Base-by-base conservation (phyloP, 2,888 invertebrate genomes). In the Xylocampa areola region DNA sequence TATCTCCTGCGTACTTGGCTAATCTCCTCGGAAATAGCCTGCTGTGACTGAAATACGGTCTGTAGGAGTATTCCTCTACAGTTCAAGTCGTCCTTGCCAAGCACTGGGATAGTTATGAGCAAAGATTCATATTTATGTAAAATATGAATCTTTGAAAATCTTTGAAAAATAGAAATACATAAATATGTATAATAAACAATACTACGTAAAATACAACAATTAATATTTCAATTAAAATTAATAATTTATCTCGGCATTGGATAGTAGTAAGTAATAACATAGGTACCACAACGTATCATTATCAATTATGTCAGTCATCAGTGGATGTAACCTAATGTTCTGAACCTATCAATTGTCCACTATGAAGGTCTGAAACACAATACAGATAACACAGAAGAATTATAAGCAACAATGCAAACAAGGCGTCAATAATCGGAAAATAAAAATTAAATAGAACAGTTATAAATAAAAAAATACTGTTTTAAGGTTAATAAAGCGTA, bases 321-420 rank as follows among this genome's bases (percentile, higher is more conserved):
- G 21, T 16, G 14, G 37, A 33, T 14, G 64, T 37, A 45, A 45
- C 36, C 44, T 64, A 69, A 64, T 50, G 27, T 57, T 43, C 17
- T 30, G 17, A 50, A 39, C 33, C 57, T 45, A 47, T 66, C 66
- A 50, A 47, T 57, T 69, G 33, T 50, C 33, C 21, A 32, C 21
- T n/a, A 11, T 21, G 45, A 47, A 69, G 70, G 50, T 35, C 7
- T 7, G 4, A 5, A 2, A 0, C 27, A 45, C 11, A 8, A 17
- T 14, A 17, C 4, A 30, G 10, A 37, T 0, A 14, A 10, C 30
- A 0, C 2, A 65, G 35, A 19, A 66, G 49, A 14, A 2, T 19
- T 8, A 64, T 4, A 16, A 5, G 1, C 1, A 6, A 17, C 0
- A 10, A 13, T 0, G 13, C 2, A 25, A 13, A 4, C 1, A 16